Base-by-base conservation (phyloP, 2,888 invertebrate genomes). In the Conus canariensis region DNA sequence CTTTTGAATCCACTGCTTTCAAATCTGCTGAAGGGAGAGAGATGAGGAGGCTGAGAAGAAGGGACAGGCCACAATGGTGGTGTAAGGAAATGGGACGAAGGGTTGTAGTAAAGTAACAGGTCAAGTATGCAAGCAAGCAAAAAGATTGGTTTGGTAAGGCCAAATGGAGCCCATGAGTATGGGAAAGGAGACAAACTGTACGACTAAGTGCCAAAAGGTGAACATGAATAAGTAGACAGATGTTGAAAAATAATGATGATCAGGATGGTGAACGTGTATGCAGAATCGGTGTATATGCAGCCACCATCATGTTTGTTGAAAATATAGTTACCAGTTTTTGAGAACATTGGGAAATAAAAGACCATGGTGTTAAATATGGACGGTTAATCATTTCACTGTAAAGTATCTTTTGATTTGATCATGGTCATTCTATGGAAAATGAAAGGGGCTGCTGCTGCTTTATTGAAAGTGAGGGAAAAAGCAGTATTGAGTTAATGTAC, bases 141-240 rank as follows among this genome's bases (percentile, higher is more conserved):
- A 45, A 74, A 45, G 14, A 19, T 59, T 88, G 88, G 60, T 58
- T 59, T 88, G 88, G 88, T 88, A 88, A 88, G 88, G 25, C 59
- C 58, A 77, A 25, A 8, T n/a, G 85, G 58, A 14, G 45, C 45
- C 45, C 45, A 45, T 45, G 45, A 45, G 45, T 45, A 45, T 45
- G 45, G 45, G 45, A 45, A 45, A 45, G 45, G 45, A 45, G 45
- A 45, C 45, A 45, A 45, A 45, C 45, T 45, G 45, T 45, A 45
- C 3, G 2, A n/a, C n/a, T 82, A 12, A 45, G 7, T 83, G 83
- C 58, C 58, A 56, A 22, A 12, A 56, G 14, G 25, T 64, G 64
- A 64, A 64, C 64, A 64, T 14, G 64, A 16, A 10, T 64, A 16
- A 10, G 16, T 64, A 14, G 12, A 64, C 64, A 7, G 12, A 14